Percentiles rank a stretch among this genome's conserved stretches.
These are phyloP conservation scores for Brachionichthys hirsutus DNA, from an alignment of 2,113 vertebrate genomes.

Conservation along the genomic window DNA sequence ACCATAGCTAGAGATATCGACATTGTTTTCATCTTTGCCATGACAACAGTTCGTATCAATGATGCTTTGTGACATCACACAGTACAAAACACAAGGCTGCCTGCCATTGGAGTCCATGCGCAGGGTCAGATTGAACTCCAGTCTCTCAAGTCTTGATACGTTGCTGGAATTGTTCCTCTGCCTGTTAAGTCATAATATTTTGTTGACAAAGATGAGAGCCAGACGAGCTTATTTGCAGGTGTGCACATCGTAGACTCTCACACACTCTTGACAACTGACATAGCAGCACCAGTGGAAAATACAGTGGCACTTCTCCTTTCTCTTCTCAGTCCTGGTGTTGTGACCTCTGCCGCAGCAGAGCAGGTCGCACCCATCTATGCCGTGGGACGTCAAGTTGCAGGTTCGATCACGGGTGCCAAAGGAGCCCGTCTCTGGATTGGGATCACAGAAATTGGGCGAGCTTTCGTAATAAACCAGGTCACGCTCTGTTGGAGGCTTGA, in stretches of 20 bases:
- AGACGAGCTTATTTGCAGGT: constrained; percentile 88
- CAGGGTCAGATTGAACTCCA: constrained; percentile 22
- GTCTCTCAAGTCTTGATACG: constrained; percentile 35
- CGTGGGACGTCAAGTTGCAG: constrained; percentile 96
- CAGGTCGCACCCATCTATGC: constrained; percentile 96
- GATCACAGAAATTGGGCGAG: constrained; percentile 97
- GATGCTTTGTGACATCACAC: constrained; percentile 21
- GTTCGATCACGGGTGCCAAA: constrained; percentile 93
- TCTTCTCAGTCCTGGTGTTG: constrained; percentile 96
- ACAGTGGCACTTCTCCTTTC: constrained; percentile 98
- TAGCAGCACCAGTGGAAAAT: constrained; percentile 99
- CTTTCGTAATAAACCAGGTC: constrained; percentile 97
- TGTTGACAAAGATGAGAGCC: constrained; percentile 19
- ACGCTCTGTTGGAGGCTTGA: constrained; percentile 92
- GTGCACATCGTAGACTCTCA: constrained; percentile 93
- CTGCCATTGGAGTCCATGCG: constrained; percentile 23
- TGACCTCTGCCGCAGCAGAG: constrained; percentile 96
- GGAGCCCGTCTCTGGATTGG: constrained; percentile 95
- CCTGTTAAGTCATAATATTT: constrained; percentile 37
- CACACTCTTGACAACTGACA: constrained; percentile 96
- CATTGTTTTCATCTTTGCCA: constrained; percentile 18
- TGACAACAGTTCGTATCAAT: constrained; percentile 14
- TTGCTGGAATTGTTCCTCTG: constrained; percentile 27
- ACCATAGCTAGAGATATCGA: constrained; percentile 13
- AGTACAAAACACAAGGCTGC: constrained; percentile 21